Percentiles rank a stretch among this genome's conserved stretches.
Conservation (phyloP, 2,113 vertebrate species). For the Bettongia penicillata region DNA sequence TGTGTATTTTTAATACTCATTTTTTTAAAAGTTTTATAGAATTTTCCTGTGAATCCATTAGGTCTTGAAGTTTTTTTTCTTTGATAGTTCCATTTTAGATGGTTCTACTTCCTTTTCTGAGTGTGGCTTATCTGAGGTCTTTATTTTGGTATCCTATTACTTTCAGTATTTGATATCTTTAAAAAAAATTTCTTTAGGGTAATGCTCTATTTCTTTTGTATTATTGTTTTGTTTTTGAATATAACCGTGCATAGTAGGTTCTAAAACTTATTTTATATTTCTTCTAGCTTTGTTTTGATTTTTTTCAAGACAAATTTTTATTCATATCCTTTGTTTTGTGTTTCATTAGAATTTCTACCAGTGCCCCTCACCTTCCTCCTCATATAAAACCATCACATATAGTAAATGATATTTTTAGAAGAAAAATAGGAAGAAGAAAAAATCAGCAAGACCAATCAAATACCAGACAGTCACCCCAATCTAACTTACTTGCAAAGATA, state of each 20-base stretch:
- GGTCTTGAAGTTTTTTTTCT: neutral
- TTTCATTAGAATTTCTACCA: neutral
- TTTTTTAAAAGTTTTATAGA: neutral
- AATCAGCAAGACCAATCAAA: neutral
- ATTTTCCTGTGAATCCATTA: neutral
- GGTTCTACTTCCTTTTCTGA: neutral
- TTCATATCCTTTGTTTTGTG: neutral
- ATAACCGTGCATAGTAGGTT: neutral
- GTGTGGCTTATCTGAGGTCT: neutral
- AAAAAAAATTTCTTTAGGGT: no score
- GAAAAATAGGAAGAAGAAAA: neutral
- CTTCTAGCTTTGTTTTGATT: neutral
- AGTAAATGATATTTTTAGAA: neutral
- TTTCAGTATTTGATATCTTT: neutral
- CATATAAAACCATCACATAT: neutral
- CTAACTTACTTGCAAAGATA: neutral
- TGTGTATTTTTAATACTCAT: neutral
- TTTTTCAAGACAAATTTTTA: neutral
- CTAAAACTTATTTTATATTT: neutral
- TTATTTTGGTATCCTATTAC: neutral
- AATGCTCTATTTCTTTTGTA: neutral
- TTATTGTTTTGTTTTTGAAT: neutral
- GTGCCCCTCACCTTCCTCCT: neutral
- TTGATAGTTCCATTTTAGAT: neutral
- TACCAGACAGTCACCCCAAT: neutral